A percentile compares a stretch with the other conserved stretches of the same genome.
Conservation (phyloP, 2,888 invertebrate genomes). For the Charanyca ferruginea region DNA sequence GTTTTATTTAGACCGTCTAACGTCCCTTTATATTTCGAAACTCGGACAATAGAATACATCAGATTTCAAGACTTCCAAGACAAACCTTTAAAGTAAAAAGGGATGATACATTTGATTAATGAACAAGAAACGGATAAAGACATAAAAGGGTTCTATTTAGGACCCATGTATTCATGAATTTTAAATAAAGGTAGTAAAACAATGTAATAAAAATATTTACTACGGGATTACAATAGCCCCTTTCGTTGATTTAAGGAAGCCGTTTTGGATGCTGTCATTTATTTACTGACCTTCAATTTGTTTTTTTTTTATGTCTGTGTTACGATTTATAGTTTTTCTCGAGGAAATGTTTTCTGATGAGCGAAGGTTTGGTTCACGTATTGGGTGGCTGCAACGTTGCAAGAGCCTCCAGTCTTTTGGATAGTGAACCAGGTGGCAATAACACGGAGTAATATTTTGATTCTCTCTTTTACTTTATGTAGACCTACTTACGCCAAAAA, state of each 20-base stretch:
- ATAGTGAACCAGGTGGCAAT: no score
- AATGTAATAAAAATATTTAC: constrained; percentile 55
- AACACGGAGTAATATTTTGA: no score
- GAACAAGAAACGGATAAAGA: constrained; percentile 22
- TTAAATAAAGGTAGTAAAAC: constrained; percentile 56
- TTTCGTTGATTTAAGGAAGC: constrained; percentile 19
- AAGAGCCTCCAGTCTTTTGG: no score
- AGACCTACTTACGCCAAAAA: no score
- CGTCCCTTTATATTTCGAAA: neutral
- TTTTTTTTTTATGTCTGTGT: constrained; percentile 19
- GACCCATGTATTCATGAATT: constrained; percentile 54
- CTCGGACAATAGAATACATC: neutral
- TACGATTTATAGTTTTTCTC: constrained; percentile 1
- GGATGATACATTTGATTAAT: constrained; percentile 26
- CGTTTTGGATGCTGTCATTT: constrained; percentile 7
- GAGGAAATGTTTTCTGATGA: neutral
- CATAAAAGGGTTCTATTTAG: constrained; percentile 33
- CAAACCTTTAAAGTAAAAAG: constrained; percentile 1
- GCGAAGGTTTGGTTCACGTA: no score
- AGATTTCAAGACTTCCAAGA: neutral
- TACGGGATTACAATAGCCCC: constrained; percentile 26
- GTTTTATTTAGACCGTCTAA: neutral
- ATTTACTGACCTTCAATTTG: constrained; percentile 15
- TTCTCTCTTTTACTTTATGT: no score
- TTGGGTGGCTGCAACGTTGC: no score